Evolutionary conservation across 2,888 invertebrate genomes (phyloP).

Genomic region (Dicranocentrus wangi): DNA sequence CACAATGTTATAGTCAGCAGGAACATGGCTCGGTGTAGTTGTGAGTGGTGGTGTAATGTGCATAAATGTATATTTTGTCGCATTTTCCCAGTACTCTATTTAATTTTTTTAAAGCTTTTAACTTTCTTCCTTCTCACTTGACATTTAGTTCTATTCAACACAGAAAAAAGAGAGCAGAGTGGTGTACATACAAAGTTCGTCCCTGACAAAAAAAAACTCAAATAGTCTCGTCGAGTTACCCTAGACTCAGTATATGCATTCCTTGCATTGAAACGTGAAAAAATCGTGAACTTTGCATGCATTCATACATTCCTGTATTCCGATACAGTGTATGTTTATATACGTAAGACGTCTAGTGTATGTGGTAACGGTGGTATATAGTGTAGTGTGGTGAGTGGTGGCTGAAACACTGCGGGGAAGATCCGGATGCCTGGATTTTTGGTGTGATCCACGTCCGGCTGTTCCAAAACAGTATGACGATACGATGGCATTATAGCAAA

Average conservation of each 20-base stretch:
- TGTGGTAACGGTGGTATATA: constrained; percentile 44
- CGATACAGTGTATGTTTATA: too few relatives aligned
- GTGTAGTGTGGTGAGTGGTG: constrained; percentile 35
- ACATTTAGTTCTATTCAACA: background rate
- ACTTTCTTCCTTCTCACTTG: background rate
- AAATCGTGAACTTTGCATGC: background rate
- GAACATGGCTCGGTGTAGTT: background rate
- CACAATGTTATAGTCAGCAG: too few relatives aligned
- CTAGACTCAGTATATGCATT: too few relatives aligned
- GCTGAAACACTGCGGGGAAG: constrained; percentile 42
- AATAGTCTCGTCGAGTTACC: too few relatives aligned
- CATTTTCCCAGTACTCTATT: constrained; percentile 30
- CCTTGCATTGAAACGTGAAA: too few relatives aligned
- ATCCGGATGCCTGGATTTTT: constrained; percentile 36
- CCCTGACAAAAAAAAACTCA: too few relatives aligned
- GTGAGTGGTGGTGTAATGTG: background rate
- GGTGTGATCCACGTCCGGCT: constrained; percentile 48
- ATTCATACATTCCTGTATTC: background rate
- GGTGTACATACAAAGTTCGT: too few relatives aligned
- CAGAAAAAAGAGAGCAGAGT: too few relatives aligned
- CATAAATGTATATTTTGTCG: constrained; percentile 48
- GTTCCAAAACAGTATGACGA: constrained; percentile 19
- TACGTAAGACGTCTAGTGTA: background rate
- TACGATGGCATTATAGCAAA: background rate
- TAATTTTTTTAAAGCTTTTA: constrained; percentile 23